Percentiles rank a stretch among this genome's conserved stretches.
Evolutionary conservation across 2,888 invertebrate genomes (phyloP).

Genomic region (Eurytoma adleriae): DNA sequence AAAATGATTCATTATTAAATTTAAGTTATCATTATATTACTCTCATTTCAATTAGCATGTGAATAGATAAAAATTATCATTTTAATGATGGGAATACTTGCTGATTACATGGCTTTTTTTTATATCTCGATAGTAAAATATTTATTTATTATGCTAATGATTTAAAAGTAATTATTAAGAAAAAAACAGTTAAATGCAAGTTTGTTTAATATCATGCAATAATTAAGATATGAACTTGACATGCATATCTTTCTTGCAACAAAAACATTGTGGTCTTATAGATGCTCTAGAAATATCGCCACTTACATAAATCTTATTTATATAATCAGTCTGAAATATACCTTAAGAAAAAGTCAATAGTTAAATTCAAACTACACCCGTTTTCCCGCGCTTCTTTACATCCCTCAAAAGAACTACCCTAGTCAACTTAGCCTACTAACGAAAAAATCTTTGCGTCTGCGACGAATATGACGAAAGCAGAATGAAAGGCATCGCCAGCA

Average conservation of each 20-base stretch:
- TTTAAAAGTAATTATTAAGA: background rate
- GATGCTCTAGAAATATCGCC: background rate
- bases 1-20: too few relatives aligned
- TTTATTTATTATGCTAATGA: background rate
- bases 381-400: constrained; percentile 12
- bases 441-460: background rate
- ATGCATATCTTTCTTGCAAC: background rate
- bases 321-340: background rate
- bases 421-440: background rate
- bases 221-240: background rate
- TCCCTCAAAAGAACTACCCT: background rate
- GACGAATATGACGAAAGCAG: too few relatives aligned
- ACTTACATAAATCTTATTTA: constrained; percentile 4
- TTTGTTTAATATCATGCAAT: background rate
- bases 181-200: background rate
- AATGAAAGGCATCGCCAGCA: constrained; percentile 13
- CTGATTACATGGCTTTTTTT: too few relatives aligned
- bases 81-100: too few relatives aligned
- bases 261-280: background rate
- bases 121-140: too few relatives aligned
- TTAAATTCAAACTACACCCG: background rate
- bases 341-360: background rate
- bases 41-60: too few relatives aligned
- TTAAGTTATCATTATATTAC: too few relatives aligned
- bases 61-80: too few relatives aligned